Percentiles rank a stretch among this genome's conserved stretches.
Conservation (phyloP, 2,113 vertebrate genomes). For the Anolis carolinensis region DNA sequence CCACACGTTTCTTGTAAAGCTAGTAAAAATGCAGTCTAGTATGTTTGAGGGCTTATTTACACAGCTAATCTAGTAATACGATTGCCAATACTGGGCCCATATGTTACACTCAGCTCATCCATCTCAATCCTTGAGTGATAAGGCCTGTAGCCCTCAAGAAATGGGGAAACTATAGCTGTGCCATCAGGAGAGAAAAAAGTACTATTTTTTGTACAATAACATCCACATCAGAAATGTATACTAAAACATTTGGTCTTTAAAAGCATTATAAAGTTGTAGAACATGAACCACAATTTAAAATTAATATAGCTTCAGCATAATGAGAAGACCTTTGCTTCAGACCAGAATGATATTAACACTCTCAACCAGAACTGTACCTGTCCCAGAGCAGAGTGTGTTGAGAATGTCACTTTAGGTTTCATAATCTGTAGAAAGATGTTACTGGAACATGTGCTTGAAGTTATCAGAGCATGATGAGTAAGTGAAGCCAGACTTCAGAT, state of each 20-base stretch:
- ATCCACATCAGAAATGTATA: too few species aligned
- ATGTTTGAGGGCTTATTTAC: neutral
- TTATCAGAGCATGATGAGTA: neutral
- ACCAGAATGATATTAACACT: neutral
- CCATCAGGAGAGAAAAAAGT: too few species aligned
- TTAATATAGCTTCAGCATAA: neutral
- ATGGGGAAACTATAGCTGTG: too few species aligned
- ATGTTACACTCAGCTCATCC: too few species aligned
- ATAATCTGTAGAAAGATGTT: neutral
- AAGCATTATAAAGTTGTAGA: neutral
- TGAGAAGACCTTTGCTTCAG: neutral
- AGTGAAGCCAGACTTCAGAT: neutral
- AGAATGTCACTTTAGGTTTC: neutral
- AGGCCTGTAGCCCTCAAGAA: too few species aligned
- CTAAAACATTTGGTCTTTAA: neutral
- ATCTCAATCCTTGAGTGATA: too few species aligned
- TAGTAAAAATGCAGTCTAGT: neutral
- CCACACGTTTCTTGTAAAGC: neutral
- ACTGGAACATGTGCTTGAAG: neutral
- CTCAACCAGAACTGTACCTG: neutral
- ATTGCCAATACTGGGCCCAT: too few species aligned
- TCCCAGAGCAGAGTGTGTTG: neutral
- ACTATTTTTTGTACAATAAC: too few species aligned
- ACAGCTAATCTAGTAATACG: neutral
- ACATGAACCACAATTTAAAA: neutral